Conservation (phyloP, 1,140 invertebrate genomes). For the Aphidius ervi region DNA sequence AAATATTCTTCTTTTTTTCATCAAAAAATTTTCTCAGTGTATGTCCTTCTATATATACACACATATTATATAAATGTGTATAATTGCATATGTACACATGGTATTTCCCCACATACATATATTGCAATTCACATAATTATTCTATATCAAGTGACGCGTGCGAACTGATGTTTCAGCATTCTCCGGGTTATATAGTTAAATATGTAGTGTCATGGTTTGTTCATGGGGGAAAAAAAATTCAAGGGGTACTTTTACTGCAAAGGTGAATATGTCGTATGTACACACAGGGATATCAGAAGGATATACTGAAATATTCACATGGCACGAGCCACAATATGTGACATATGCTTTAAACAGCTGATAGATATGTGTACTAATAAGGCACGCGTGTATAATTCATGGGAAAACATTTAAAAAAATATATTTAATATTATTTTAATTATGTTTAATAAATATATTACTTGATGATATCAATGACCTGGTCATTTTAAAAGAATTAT, state of each 20-base stretch:
- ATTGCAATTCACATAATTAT: constrained; percentile 14
- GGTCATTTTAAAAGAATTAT: too few relatives aligned
- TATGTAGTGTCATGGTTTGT: background rate
- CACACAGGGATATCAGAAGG: background rate
- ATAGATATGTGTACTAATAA: constrained; percentile 17
- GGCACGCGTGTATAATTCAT: constrained; percentile 15
- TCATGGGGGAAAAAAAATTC: background rate
- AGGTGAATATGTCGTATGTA: background rate
- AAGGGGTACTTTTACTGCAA: background rate
- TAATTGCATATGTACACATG: too few relatives aligned
- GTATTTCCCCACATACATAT: too few relatives aligned
- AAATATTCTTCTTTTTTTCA: too few relatives aligned
- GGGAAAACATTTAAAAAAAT: constrained; percentile 17
- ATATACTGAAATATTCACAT: constrained; percentile 6
- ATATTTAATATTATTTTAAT: too few relatives aligned
- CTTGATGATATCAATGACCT: too few relatives aligned
- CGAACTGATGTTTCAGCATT: constrained; percentile 17
- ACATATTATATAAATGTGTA: too few relatives aligned
- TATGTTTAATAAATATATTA: too few relatives aligned
- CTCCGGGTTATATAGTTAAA: background rate
- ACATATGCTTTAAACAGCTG: constrained; percentile 20
- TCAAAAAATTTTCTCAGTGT: too few relatives aligned
- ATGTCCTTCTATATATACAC: too few relatives aligned
- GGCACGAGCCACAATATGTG: constrained; percentile 23
- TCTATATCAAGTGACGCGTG: constrained; percentile 19